Base-by-base conservation (phyloP, 1,140 invertebrate species). In the Leguminivora glycinivorella region DNA sequence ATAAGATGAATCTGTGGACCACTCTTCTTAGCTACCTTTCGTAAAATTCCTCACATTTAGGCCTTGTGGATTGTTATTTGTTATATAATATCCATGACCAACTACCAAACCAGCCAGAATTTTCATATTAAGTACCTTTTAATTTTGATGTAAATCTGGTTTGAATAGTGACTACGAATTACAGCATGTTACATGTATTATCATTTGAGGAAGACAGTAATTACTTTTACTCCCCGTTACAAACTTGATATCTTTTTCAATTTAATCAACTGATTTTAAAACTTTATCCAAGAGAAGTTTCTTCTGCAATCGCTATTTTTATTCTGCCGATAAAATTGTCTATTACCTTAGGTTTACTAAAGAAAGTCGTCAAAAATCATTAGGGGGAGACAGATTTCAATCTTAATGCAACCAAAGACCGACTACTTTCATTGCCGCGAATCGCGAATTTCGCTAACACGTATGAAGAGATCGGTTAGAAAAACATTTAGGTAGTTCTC, bases 61-160 rank as follows among this genome's bases (percentile, higher is more conserved):
- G 56, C 26, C 24, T 63, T 31, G 17, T 29, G 26, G n/a, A 34
- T 6, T 22, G 56, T 22, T 6, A 52, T n/a, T n/a, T n/a, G 47
- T 22, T n/a, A 52, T 52, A 4, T 43, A 17, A 52, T 63, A 6
- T 31, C 5, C 26, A n/a, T 63, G 56, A 26, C 14, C 24, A 12
- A 14, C 81, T 77, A 90, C 88, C 88, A 90, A 90, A 90, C 88
- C 87, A 90, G 88, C 78, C 84, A 85, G 82, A 77, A 73, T 80
- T 77, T 73, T 70, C 29, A 43, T 76, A 25, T 72, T 34, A 31
- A 38, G 56, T 60, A 68, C 70, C 69, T 71, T 72, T 73, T 43
- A 31, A 31, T 68, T 70, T 67, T 47, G 67, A 71, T 52, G 47
- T 52, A 6, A 52, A 52, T 52, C 4, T 52, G 17, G 47, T 52